phyloP scores from a whole-genome alignment of 2,888 invertebrate genomes.

The Drosophila suboccidentalis region DNA sequence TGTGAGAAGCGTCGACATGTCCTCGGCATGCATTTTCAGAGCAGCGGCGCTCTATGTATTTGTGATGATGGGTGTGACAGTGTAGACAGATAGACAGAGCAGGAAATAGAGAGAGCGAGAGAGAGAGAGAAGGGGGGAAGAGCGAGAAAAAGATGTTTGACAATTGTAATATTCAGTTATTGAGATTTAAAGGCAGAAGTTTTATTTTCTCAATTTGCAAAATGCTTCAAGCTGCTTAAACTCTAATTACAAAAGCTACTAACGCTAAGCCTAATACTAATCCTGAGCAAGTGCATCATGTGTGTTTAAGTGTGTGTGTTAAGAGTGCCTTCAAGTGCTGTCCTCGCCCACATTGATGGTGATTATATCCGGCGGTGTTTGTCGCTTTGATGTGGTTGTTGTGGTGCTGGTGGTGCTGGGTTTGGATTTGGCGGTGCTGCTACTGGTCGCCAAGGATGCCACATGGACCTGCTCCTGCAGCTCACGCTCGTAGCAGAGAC shows the following conservation, averaged over 20 bases:
- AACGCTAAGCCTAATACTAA: slow-evolving; percentile 56
- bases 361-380: slow-evolving; percentile 73
- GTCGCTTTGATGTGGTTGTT: slow-evolving; percentile 27
- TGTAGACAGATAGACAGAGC: neutral
- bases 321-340: slow-evolving; percentile 40
- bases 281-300: slow-evolving; percentile 67
- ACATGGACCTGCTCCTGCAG: slow-evolving; percentile 68
- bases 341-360: slow-evolving; percentile 84
- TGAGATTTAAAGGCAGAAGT: slow-evolving; percentile 9
- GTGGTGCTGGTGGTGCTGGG: slow-evolving; percentile 3
- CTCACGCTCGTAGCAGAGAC: slow-evolving; percentile 88
- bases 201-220: slow-evolving; percentile 59
- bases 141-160: slow-evolving; percentile 15
- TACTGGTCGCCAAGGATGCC: slow-evolving; percentile 2
- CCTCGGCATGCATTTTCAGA: slow-evolving; percentile 86
- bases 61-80: neutral
- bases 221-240: slow-evolving; percentile 64
- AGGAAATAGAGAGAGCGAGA: slow-evolving; percentile 6
- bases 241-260: slow-evolving; percentile 54
- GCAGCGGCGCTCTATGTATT: slow-evolving; percentile 71
- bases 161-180: slow-evolving; percentile 25
- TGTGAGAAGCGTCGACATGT: slow-evolving; percentile 88
- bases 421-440: neutral
- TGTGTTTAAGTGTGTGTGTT: slow-evolving; percentile 22
- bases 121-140: slow-evolving; percentile 7